Evolutionary conservation across 2,797 vertebrate genomes (phyloP).

Genomic region (Thaleichthys pacificus): DNA sequence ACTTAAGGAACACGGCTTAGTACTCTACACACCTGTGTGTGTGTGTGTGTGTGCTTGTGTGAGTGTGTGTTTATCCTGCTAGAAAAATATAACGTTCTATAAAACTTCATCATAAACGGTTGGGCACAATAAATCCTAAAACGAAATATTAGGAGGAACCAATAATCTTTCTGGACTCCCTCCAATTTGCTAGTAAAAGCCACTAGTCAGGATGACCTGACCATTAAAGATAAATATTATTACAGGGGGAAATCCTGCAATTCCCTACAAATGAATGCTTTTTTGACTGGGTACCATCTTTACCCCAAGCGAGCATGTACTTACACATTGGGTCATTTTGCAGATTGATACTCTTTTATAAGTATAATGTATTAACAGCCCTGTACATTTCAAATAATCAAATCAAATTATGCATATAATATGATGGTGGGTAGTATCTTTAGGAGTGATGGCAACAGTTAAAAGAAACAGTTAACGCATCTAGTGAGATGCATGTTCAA

Average conservation of each 20-base stretch:
- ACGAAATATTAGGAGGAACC: constrained; percentile 70
- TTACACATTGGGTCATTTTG: constrained; percentile 50
- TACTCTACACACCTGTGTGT: constrained; percentile 11
- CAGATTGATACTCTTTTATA: constrained; percentile 32
- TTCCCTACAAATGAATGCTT: constrained; percentile 54
- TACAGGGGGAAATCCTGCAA: constrained; percentile 56
- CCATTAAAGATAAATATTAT: constrained; percentile 62
- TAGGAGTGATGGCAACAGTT: constrained; percentile 42
- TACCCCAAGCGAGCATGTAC: constrained; percentile 40
- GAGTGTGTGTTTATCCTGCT: constrained; percentile 32
- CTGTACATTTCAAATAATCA: constrained; percentile 8
- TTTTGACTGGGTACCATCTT: constrained; percentile 52
- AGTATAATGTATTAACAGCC: constrained; percentile 2
- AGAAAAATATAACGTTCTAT: constrained; percentile 63
- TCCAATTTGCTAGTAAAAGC: constrained; percentile 66
- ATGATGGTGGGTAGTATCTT: constrained; percentile 36
- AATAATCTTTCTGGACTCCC: constrained; percentile 64
- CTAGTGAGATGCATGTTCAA: constrained; percentile 56
- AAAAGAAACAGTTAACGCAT: constrained; percentile 35
- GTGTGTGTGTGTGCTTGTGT: constrained; percentile 18
- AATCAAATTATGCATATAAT: constrained; percentile 23
- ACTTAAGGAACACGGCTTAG: constrained; percentile 36
- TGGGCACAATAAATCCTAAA: constrained; percentile 66
- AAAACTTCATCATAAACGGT: constrained; percentile 69
- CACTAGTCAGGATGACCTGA: constrained; percentile 65